Percentiles rank a stretch among this genome's conserved stretches.
These are phyloP conservation scores for Drosophila littoralis DNA, from an alignment of 1,140 invertebrate genomes.

Conservation along the genomic window DNA sequence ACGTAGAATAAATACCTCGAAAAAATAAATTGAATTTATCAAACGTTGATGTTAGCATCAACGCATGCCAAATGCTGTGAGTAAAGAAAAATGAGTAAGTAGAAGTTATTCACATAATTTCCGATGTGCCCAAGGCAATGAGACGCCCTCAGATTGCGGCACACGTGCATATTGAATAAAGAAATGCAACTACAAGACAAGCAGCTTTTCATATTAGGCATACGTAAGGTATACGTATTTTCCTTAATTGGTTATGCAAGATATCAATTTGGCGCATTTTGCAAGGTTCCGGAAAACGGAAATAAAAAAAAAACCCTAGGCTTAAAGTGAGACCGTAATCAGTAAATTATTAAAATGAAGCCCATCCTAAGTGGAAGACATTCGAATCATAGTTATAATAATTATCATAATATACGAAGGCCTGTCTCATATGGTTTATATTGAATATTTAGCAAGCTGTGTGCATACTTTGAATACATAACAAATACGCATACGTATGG, in stretches of 20 bases:
- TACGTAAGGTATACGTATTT: conserved; percentile 3
- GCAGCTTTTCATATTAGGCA: conserved; percentile 26
- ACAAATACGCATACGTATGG: conserved; percentile 32
- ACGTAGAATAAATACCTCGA: conserved; percentile 54
- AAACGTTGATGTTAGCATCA: conserved; percentile 50
- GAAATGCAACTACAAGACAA: conserved; percentile 27
- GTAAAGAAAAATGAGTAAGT: conserved; percentile 18
- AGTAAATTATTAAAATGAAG: conserved; percentile 31
- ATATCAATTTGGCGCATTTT: conserved; percentile 10
- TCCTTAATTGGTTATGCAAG: conserved; percentile 18
- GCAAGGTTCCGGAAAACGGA: neutral
- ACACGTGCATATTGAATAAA: conserved; percentile 35
- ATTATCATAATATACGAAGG: conserved; percentile 54
- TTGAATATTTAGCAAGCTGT: conserved; percentile 70
- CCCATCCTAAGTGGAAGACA: neutral
- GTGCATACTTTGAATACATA: conserved; percentile 56
- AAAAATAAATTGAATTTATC: conserved; percentile 80
- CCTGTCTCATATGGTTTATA: conserved; percentile 41
- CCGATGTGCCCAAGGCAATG: conserved; percentile 18
- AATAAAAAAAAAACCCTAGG: neutral
- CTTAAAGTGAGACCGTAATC: neutral
- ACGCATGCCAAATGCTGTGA: conserved; percentile 8
- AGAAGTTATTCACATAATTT: conserved; percentile 61
- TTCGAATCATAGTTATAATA: conserved; percentile 44
- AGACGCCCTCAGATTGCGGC: neutral